Evolutionary conservation across 2,888 invertebrate genomes (phyloP), one percentile per base, ranked within the genome.

Genomic region (Euzophera pinguis): DNA sequence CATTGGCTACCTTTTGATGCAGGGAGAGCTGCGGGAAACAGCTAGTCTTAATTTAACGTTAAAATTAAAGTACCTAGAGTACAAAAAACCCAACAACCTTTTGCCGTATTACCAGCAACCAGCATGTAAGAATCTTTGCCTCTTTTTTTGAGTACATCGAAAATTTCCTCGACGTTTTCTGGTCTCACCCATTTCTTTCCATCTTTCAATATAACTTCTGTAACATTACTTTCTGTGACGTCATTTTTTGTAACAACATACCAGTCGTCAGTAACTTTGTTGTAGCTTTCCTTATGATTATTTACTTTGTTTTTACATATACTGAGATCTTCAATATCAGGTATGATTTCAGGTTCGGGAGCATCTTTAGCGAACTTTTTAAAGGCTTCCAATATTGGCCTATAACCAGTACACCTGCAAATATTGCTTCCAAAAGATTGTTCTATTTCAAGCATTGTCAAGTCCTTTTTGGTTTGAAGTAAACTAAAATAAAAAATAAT

Each of bases 381-480:
- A 77, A 96, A 95, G 0, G 95, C 93, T 63, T 95, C 95, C 42
- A 96, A 73, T 52, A 96, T 96, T 1, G 95, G 92, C 7, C 95
- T 88, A 64, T 94, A 95, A 0, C 95, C 95, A 0, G 96, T 96
- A 68, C 96, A 96, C 41, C 96, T 91, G 60, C 96, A 96, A n/a
- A 95, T 92, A 61, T 95, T 95, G 54, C 95, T 93, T 10, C 93
- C 95, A 59, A 95, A 94, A 0, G 93, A 92, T 61, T 94, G 92
- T 69, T 95, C 95, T 42, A 95, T 91, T 65, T 95, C 93, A 47
- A 91, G 81, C 91, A 92, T 92, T 1, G 92, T 92, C 29, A 92
- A 67, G 12, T 81, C 71, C 53, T 62, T 61, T 22, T 69, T 69
- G 8, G 53, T 65, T 48, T 69, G 55, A 0, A 72, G 42, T 7